These are phyloP conservation scores for Mustela nigripes DNA, from an alignment of 2,113 vertebrate genomes.

Conservation along the genomic window DNA sequence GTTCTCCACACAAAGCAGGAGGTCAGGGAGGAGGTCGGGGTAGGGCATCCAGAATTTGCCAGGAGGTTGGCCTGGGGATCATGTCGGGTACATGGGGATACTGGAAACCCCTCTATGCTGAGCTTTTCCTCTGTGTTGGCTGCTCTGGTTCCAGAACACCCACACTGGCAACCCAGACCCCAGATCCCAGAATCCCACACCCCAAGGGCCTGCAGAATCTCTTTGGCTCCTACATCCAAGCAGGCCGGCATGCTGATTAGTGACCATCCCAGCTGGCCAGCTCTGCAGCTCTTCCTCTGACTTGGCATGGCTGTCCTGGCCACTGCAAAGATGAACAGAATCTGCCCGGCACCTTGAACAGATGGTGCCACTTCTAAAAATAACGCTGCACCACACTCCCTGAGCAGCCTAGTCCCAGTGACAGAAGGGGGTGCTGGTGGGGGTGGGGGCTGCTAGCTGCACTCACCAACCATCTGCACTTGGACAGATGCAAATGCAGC, in stretches of 20 bases:
- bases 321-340: constrained; percentile 66
- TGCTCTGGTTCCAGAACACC: neutral
- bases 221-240: neutral
- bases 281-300: constrained; percentile 48
- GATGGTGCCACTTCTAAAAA: constrained; percentile 80
- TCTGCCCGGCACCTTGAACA: constrained; percentile 76
- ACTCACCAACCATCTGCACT: constrained; percentile 79
- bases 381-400: constrained; percentile 60
- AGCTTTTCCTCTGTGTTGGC: neutral
- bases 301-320: constrained; percentile 66
- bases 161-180: neutral
- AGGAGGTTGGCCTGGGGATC: neutral
- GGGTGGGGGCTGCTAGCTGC: constrained; percentile 67
- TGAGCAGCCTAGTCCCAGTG: constrained; percentile 54
- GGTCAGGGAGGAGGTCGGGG: neutral
- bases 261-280: neutral
- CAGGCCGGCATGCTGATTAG: neutral
- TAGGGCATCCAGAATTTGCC: neutral
- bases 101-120: accelerated
- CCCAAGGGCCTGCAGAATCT: neutral
- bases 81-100: neutral
- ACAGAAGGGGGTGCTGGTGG: constrained; percentile 78
- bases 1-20: neutral
- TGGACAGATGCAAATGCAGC: constrained; percentile 75
- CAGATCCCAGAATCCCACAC: neutral